Conservation (phyloP, 2,797 vertebrate species). For the Percopsis omiscomaycus region DNA sequence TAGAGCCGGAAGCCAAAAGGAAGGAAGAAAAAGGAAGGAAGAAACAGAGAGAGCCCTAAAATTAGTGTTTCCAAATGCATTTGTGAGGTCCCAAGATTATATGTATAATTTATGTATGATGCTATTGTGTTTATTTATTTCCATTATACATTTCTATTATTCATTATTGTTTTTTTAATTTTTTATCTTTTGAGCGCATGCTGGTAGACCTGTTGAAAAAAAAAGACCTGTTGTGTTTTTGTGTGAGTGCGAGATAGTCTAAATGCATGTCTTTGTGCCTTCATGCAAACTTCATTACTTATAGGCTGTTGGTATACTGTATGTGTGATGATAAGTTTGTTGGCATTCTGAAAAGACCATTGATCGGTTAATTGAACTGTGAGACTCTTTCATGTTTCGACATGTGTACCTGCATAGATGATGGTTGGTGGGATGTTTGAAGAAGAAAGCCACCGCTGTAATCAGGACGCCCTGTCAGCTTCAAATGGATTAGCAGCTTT, state of each 20-base stretch:
- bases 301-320: conserved; percentile 41
- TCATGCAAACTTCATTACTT: conserved; percentile 24
- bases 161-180: no score
- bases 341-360: conserved; percentile 65
- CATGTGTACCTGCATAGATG: conserved; percentile 71
- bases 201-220: conserved; percentile 8
- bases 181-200: not conserved
- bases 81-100: no score
- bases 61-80: no score
- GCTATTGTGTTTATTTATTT: no score
- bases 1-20: not conserved
- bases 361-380: conserved; percentile 71
- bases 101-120: no score
- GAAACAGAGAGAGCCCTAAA: not conserved
- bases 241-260: conserved; percentile 8
- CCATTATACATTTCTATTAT: no score
- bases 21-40: conserved; percentile 18
- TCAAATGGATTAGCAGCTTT: conserved; percentile 74
- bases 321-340: conserved; percentile 57
- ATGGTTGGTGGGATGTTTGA: conserved; percentile 65
- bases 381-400: conserved; percentile 71
- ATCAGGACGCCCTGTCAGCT: conserved; percentile 72
- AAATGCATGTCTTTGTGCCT: conserved; percentile 23
- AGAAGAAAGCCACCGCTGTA: conserved; percentile 69
- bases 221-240: conserved; percentile 8